A percentile compares a stretch with the other conserved stretches of the same genome.
These are phyloP conservation scores for Phoxinus dragarum DNA, from an alignment of 2,797 vertebrate genomes.

Conservation along the genomic window DNA sequence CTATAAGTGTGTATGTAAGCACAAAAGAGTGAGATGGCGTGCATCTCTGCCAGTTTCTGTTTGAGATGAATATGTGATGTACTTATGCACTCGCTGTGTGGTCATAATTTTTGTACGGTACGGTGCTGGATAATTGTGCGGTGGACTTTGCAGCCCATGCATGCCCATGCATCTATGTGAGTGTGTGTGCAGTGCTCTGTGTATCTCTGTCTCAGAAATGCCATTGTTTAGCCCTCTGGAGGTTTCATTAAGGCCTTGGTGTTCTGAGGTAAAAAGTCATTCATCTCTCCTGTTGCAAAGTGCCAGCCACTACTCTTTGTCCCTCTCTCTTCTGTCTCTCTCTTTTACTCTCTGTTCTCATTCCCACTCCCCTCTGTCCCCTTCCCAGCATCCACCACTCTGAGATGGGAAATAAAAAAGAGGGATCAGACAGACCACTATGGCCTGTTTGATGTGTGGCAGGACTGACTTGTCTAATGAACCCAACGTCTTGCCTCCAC, in stretches of 20 bases:
- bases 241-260: slow-evolving; percentile 84
- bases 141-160: slow-evolving; percentile 48
- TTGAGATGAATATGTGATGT: slow-evolving; percentile 49
- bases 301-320: slow-evolving; percentile 76
- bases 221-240: slow-evolving; percentile 84
- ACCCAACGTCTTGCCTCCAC: slow-evolving; percentile 67
- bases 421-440: slow-evolving; percentile 64
- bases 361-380: slow-evolving; percentile 44
- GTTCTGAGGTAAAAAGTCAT: slow-evolving; percentile 84
- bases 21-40: slow-evolving; percentile 39
- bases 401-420: slow-evolving; percentile 64
- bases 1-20: slow-evolving; percentile 31
- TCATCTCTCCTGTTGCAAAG: slow-evolving; percentile 82
- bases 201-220: slow-evolving; percentile 64
- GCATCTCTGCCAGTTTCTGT: slow-evolving; percentile 53
- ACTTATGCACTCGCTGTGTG: slow-evolving; percentile 26
- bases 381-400: slow-evolving; percentile 61
- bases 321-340: slow-evolving; percentile 50
- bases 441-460: slow-evolving; percentile 78
- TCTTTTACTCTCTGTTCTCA: slow-evolving; percentile 42
- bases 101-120: slow-evolving; percentile 38
- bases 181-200: slow-evolving; percentile 48
- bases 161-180: slow-evolving; percentile 57
- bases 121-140: slow-evolving; percentile 27
- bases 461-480: slow-evolving; percentile 79